Conservation (phyloP, 2,888 invertebrate species). For the Teleiodes luculella region DNA sequence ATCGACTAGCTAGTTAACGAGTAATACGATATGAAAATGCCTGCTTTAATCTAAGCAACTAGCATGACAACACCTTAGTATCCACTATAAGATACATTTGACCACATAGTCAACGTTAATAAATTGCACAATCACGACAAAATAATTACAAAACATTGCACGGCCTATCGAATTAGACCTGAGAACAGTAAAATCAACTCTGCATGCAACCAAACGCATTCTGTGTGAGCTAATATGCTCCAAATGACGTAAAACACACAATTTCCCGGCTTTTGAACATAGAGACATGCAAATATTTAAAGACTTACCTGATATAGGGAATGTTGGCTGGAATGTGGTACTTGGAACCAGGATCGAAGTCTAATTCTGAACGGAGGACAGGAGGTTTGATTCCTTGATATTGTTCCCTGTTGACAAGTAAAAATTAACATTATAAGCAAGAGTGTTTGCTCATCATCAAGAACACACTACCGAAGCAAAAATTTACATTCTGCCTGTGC, state of each 20-base stretch:
- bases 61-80: conserved; percentile 1
- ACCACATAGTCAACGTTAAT: background rate
- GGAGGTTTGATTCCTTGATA: conserved; percentile 93
- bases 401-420: conserved; percentile 80
- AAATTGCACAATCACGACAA: background rate
- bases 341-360: conserved; percentile 95
- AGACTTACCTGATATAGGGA: conserved; percentile 90
- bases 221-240: background rate
- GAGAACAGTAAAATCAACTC: conserved; percentile 1
- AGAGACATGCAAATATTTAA: background rate
- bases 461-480: no score
- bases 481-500: no score
- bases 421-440: no score
- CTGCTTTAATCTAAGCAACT: background rate
- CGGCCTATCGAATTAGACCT: background rate
- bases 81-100: background rate
- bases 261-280: conserved; percentile 21
- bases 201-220: background rate
- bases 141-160: background rate
- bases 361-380: conserved; percentile 88
- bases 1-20: conserved; percentile 18
- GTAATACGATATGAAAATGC: conserved; percentile 15
- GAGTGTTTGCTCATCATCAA: no score
- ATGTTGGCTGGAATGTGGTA: conserved; percentile 95
- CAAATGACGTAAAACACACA: conserved; percentile 26